phyloP scores from a whole-genome alignment of 2,888 invertebrate species.

The Ectropis crepuscularia region DNA sequence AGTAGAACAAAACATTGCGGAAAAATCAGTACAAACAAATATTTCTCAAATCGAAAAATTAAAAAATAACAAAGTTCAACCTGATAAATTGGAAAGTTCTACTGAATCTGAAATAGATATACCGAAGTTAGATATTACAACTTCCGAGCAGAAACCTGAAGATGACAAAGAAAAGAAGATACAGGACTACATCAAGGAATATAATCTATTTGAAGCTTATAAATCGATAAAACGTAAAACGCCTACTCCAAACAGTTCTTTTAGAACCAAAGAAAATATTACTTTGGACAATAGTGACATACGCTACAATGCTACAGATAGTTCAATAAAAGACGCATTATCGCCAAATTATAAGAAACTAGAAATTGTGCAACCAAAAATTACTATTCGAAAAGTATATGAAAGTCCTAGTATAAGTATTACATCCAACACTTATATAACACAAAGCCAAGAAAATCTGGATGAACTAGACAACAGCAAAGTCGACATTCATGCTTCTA shows the following conservation, averaged over 20 bases:
- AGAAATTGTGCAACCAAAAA: conserved; percentile 39
- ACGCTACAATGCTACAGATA: conserved; percentile 21
- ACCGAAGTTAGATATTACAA: conserved; percentile 19
- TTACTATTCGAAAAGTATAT: conserved; percentile 41
- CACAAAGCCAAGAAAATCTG: conserved; percentile 38
- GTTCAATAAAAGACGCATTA: conserved; percentile 21
- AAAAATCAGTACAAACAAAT: conserved; percentile 39
- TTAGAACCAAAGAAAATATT: conserved; percentile 25
- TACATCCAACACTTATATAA: conserved; percentile 38
- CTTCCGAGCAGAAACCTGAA: conserved; percentile 25
- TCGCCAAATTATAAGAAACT: conserved; percentile 32
- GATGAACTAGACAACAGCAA: conserved; percentile 8
- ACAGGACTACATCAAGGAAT: conserved; percentile 42
- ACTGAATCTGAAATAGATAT: conserved; percentile 28
- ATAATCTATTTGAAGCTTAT: conserved; percentile 43
- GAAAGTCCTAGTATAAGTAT: conserved; percentile 41
- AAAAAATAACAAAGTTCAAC: conserved; percentile 3
- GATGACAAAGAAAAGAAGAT: conserved; percentile 35
- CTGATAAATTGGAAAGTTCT: conserved; percentile 20
- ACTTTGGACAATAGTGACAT: conserved; percentile 26
- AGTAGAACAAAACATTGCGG: conserved; percentile 60
- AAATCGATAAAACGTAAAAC: conserved; percentile 42
- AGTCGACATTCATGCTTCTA: neutral
- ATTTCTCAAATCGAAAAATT: conserved; percentile 22
- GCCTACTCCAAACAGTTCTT: conserved; percentile 37